Percentiles rank a stretch among this genome's conserved stretches.
phyloP scores from a whole-genome alignment of 2,888 invertebrate genomes.

The Kuschelorhynchus macadamiae region DNA sequence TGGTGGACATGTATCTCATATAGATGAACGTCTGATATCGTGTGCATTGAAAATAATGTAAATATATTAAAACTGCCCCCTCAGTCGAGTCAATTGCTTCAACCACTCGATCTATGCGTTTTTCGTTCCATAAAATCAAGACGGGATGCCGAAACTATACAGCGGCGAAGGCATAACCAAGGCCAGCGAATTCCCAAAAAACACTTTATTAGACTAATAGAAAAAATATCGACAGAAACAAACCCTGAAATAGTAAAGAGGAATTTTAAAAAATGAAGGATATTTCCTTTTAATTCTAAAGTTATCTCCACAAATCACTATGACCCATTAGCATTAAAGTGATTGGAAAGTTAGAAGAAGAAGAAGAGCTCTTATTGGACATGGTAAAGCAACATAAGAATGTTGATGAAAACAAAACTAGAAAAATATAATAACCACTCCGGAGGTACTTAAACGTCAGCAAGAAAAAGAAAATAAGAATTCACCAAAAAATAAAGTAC shows the following conservation, averaged over 20 bases:
- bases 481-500: no score
- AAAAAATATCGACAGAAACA: conserved; percentile 25
- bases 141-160: not conserved
- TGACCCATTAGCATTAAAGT: conserved; percentile 3
- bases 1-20: conserved; percentile 60
- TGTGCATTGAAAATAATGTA: not conserved
- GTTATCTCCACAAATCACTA: conserved; percentile 12
- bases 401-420: no score
- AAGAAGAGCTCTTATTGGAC: no score
- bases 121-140: not conserved
- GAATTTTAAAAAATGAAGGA: not conserved
- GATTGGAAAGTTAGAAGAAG: not conserved
- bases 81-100: no score
- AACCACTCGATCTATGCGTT: no score
- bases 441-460: no score
- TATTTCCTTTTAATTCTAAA: conserved; percentile 15
- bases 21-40: conserved; percentile 40
- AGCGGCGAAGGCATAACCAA: not conserved
- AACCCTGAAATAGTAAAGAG: no score
- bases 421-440: no score
- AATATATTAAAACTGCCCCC: no score
- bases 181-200: not conserved
- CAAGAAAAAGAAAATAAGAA: no score
- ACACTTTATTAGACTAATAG: not conserved
- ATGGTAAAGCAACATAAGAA: no score